A percentile compares a stretch with the other conserved stretches of the same genome.
phyloP scores from a whole-genome alignment of 2,888 invertebrate genomes.

The Trissolcus japonicus region DNA sequence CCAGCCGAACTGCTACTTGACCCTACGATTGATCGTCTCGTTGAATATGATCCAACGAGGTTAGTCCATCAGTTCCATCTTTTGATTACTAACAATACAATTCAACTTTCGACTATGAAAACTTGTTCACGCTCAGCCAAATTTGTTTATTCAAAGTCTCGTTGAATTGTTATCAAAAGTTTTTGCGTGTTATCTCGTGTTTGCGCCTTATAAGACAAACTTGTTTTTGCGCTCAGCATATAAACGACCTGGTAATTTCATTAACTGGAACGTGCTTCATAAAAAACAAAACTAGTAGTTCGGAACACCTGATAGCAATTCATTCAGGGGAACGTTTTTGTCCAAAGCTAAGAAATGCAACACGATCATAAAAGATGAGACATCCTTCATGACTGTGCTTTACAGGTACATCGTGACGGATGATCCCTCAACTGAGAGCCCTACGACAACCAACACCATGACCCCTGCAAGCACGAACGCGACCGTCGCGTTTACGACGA shows the following conservation, averaged over 20 bases:
- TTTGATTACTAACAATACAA: constrained; percentile 27
- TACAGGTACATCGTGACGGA: constrained; percentile 68
- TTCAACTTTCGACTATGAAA: too few species aligned
- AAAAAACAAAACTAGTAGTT: constrained; percentile 12
- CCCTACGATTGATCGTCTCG: constrained; percentile 87
- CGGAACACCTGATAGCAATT: constrained; percentile 5
- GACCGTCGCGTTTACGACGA: constrained; percentile 10
- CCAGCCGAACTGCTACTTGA: constrained; percentile 85
- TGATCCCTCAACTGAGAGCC: constrained; percentile 66
- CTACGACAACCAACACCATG: constrained; percentile 73
- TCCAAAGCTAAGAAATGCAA: background rate
- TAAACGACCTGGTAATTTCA: constrained; percentile 28
- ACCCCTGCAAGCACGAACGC: constrained; percentile 19
- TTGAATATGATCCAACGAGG: constrained; percentile 86
- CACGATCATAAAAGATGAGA: background rate
- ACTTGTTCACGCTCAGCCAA: too few species aligned
- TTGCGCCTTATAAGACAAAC: constrained; percentile 31
- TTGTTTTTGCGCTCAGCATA: constrained; percentile 18
- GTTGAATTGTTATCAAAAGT: background rate
- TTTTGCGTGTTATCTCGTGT: constrained; percentile 7
- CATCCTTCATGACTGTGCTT: too few species aligned
- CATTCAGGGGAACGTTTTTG: constrained; percentile 2
- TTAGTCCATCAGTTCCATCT: constrained; percentile 74
- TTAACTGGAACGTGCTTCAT: constrained; percentile 17
- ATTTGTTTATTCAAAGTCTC: background rate